Base-by-base conservation (phyloP, 2,797 vertebrate genomes). In the Thalassophryne amazonica region DNA sequence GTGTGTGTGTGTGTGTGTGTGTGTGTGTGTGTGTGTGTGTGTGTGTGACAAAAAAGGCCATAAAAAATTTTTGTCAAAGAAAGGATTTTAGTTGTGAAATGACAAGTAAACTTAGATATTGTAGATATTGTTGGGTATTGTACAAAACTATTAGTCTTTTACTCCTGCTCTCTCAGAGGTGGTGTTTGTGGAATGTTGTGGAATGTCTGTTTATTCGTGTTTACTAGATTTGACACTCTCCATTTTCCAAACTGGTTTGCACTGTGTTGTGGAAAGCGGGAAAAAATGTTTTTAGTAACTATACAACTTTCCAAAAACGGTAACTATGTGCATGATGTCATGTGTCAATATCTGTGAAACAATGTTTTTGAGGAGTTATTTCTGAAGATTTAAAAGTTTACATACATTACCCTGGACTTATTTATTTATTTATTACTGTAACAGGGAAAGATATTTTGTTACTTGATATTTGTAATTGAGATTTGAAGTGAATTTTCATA, bases 111-210 rank as follows among this genome's bases (percentile, higher is more conserved):
- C 6, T 11, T 9, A n/a, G n/a, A n/a, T n/a, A 21, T 38, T 81
- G 50, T 74, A 82, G 16, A 73, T 70, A 27, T 31, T 53, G 67
- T 81, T 76, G 77, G 1, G 72, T 87, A 70, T 84, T 78, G 68
- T 88, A 90, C 73, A 92, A 67, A 86, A 83, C 78, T 49, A 53
- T 78, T 83, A 69, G 83, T 81, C 69, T 88, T 82, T 67, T 80
- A 85, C 36, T 76, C 81, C 85, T 90, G 84, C 51, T 67, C 35
- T 51, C 61, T 46, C 30, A 40, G 43, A 82, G 20, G 24, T 86
- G 86, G 68, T 79, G 76, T 75, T 87, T 85, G 70, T 79, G 86
- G 82, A 88, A 85, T 81, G 81, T 90, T 84, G 85, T 89, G 84
- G 14, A 37, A 43, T 65, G 60, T 63, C 16, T 73, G 34, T 54